phyloP scores from a whole-genome alignment of 2,888 invertebrate genomes.

The Cataglyphis rosenhaueri region DNA sequence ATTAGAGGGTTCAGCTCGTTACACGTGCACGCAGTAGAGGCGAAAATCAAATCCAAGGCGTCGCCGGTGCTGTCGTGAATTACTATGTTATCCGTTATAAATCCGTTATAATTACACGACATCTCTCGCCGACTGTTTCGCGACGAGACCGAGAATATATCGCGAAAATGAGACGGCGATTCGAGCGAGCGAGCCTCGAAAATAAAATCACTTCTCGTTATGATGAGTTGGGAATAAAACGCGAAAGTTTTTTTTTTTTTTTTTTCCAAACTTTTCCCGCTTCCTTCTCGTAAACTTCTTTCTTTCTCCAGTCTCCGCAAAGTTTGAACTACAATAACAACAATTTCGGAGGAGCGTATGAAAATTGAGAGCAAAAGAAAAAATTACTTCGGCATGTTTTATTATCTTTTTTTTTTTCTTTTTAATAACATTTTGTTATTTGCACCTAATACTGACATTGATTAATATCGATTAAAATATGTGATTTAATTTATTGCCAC shows the following conservation, averaged over 20 bases:
- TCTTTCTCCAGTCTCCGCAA: background rate
- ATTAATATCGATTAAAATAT: background rate
- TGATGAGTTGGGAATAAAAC: background rate
- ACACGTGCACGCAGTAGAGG: slow-evolving; percentile 56
- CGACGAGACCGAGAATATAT: background rate
- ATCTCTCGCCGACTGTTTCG: background rate
- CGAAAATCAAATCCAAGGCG: slow-evolving; percentile 72
- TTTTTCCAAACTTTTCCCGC: background rate
- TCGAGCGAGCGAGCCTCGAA: background rate
- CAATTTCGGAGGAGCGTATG: background rate
- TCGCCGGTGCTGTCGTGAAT: slow-evolving; percentile 59
- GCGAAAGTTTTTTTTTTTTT: background rate
- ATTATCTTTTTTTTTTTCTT: background rate
- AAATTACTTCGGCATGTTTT: slow-evolving; percentile 17
- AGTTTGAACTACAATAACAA: slow-evolving; percentile 20
- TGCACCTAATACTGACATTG: background rate
- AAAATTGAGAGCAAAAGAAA: background rate
- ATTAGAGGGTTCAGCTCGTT: slow-evolving; percentile 74
- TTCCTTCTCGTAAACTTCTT: slow-evolving; percentile 4
- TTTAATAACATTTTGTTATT: background rate
- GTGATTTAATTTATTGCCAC: background rate
- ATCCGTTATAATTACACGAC: slow-evolving; percentile 63
- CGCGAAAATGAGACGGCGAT: background rate
- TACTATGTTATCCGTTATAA: slow-evolving; percentile 64
- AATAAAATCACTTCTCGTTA: slow-evolving; percentile 14